These are phyloP conservation scores for Sigmodon hispidus DNA, from an alignment of 2,113 vertebrate species.

Conservation along the genomic window DNA sequence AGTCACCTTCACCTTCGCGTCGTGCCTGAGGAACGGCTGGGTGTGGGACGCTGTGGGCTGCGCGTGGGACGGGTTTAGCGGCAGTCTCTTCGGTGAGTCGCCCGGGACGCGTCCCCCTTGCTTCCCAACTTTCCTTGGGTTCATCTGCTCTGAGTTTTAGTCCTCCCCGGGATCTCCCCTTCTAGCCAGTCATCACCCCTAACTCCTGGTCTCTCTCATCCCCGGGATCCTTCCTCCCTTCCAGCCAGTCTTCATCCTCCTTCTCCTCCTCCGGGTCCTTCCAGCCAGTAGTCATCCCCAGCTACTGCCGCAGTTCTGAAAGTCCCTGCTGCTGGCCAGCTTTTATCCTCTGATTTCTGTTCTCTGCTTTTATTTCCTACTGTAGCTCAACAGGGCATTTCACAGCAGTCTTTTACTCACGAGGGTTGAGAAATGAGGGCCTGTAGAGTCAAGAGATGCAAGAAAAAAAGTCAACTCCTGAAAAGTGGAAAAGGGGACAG, in stretches of 20 bases:
- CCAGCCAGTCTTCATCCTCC: fast-evolving
- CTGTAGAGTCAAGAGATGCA: neutral
- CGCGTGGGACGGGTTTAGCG: slow-evolving; percentile 95
- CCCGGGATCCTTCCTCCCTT: neutral
- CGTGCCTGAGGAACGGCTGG: slow-evolving; percentile 91
- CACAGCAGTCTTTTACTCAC: neutral
- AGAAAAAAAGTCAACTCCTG: neutral
- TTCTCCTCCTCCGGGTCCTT: neutral
- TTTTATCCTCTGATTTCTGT: neutral
- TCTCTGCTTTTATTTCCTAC: neutral
- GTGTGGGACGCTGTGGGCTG: slow-evolving; percentile 90
- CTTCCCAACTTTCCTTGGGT: neutral
- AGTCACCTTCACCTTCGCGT: slow-evolving; percentile 90
- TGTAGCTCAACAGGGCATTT: neutral
- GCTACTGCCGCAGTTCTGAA: neutral
- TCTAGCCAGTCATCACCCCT: neutral
- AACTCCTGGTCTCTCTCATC: neutral
- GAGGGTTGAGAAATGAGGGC: neutral
- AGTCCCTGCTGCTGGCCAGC: neutral
- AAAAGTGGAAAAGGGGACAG: neutral
- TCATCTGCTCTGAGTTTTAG: neutral
- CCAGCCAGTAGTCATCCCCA: neutral
- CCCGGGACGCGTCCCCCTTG: neutral
- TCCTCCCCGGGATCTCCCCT: neutral
- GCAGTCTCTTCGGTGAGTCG: slow-evolving; percentile 93